These are phyloP conservation scores for Bryconaethiops microstoma DNA, from an alignment of 2,797 vertebrate species.

Conservation along the genomic window DNA sequence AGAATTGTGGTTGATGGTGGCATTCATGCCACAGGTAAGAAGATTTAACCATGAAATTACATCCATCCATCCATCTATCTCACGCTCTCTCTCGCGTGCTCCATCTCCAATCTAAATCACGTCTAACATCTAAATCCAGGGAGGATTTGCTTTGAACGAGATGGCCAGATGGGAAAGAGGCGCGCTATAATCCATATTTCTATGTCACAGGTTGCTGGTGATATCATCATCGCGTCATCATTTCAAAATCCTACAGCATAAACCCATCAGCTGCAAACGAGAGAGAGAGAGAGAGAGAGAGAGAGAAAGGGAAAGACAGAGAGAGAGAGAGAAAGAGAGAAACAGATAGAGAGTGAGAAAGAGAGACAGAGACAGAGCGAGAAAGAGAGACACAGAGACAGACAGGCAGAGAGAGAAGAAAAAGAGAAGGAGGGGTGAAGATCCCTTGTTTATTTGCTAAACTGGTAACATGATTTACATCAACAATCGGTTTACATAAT, in stretches of 20 bases:
- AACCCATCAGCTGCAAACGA: background rate
- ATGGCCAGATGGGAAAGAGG: slow-evolving; percentile 53
- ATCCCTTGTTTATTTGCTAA: background rate
- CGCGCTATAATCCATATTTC: slow-evolving; percentile 55
- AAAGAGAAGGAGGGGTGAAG: too few species aligned
- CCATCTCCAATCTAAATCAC: too few species aligned
- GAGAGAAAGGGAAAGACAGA: too few species aligned
- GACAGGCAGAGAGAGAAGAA: too few species aligned
- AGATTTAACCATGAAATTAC: background rate
- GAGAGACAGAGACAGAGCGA: too few species aligned
- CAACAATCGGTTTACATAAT: background rate
- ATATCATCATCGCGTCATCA: slow-evolving; percentile 25
- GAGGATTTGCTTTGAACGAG: slow-evolving; percentile 32
- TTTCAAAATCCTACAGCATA: slow-evolving; percentile 17
- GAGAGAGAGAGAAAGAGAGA: too few species aligned
- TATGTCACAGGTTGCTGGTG: slow-evolving; percentile 12
- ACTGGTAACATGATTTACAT: background rate
- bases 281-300: background rate
- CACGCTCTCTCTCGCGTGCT: background rate
- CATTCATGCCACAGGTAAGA: too few species aligned
- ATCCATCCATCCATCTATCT: background rate
- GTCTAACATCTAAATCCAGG: slow-evolving; percentile 31
- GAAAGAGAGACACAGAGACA: too few species aligned
- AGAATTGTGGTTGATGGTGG: too few species aligned
- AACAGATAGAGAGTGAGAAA: too few species aligned